These are phyloP conservation scores for Catharus minimus DNA, from an alignment of 2,113 vertebrate species.

Conservation along the genomic window DNA sequence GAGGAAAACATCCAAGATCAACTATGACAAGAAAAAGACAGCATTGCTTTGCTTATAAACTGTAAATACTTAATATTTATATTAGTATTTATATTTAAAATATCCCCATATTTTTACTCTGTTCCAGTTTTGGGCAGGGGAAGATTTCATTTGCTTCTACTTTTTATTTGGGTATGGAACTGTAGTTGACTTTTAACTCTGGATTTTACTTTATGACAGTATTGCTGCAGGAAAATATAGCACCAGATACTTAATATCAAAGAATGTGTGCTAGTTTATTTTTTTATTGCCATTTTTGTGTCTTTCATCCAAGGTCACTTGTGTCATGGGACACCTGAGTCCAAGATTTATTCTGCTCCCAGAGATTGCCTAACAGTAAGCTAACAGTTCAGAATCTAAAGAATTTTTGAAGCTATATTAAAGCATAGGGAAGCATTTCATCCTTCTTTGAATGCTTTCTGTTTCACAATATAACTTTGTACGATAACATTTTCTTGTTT, in stretches of 20 bases:
- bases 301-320: not conserved
- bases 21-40: not conserved
- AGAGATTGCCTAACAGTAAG: not conserved
- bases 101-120: not conserved
- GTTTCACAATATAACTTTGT: not conserved
- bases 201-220: not conserved
- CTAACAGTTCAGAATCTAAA: not conserved
- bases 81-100: not conserved
- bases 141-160: not conserved
- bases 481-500: not conserved
- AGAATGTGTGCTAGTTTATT: not conserved
- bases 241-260: not conserved
- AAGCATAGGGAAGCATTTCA: not conserved
- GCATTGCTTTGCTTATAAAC: not conserved
- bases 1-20: not conserved
- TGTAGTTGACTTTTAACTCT: not conserved
- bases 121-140: not conserved
- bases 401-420: not conserved
- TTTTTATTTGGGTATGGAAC: not conserved
- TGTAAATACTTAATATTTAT: not conserved
- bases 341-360: not conserved
- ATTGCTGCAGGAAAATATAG: not conserved
- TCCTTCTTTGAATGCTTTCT: not conserved
- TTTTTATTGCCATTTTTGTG: conserved; percentile 23
- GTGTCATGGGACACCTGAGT: not conserved